A percentile compares a stretch with the other conserved stretches of the same genome.
phyloP scores from a whole-genome alignment of 2,797 vertebrate genomes.

The Pempheris klunzingeri region DNA sequence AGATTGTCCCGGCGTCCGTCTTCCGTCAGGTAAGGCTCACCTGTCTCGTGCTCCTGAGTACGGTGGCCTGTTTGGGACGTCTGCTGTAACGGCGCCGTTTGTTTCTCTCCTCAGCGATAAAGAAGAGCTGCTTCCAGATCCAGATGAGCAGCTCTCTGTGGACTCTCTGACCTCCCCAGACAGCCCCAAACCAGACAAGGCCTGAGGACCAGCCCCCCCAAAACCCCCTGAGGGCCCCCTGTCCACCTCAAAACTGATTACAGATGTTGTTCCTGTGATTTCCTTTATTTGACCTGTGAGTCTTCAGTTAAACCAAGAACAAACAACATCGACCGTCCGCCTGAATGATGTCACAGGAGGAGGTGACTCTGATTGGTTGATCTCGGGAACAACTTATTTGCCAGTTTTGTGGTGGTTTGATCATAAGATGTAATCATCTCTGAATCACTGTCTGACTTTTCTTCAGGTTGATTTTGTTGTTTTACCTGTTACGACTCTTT shows the following conservation, averaged over 20 bases:
- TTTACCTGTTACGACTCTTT: too few relatives aligned
- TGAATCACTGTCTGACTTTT: too few relatives aligned
- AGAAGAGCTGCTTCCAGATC: constrained; percentile 78
- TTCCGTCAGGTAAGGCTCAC: constrained; percentile 52
- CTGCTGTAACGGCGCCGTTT: background rate
- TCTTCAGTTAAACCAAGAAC: too few relatives aligned
- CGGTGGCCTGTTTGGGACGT: too few relatives aligned
- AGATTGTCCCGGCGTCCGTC: background rate
- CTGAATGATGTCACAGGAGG: too few relatives aligned
- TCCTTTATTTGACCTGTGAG: too few relatives aligned
- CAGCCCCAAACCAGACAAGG: constrained; percentile 34
- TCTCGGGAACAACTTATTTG: background rate
- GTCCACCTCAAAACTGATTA: background rate
- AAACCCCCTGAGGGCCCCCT: too few relatives aligned
- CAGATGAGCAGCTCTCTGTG: constrained; percentile 64
- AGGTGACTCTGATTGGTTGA: background rate
- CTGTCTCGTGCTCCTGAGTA: too few relatives aligned
- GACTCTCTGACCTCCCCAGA: constrained; percentile 65
- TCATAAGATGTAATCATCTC: too few relatives aligned
- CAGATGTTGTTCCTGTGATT: constrained; percentile 6
- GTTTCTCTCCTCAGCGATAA: constrained; percentile 75
- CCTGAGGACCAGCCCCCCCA: too few relatives aligned
- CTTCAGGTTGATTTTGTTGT: too few relatives aligned
- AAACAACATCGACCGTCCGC: too few relatives aligned
- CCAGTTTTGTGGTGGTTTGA: background rate